phyloP scores from a whole-genome alignment of 2,113 vertebrate genomes.

The Malurus cyaneus region DNA sequence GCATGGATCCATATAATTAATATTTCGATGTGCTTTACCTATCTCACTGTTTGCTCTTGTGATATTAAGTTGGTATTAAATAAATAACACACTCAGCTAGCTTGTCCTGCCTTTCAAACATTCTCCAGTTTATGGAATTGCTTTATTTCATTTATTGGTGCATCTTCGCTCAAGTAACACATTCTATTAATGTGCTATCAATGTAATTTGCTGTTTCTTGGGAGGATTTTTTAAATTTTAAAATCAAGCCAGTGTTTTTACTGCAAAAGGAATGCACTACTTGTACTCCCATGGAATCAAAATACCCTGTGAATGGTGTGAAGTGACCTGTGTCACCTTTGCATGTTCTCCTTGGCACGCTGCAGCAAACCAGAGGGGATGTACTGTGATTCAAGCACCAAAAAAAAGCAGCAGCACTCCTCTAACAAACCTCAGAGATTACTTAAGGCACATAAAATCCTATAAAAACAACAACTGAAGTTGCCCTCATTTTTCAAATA shows the following conservation, averaged over 20 bases:
- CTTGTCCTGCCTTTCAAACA: constrained; percentile 54
- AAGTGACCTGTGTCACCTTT: neutral
- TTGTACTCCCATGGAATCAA: neutral
- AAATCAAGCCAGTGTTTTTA: constrained; percentile 18
- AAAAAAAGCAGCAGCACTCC: neutral
- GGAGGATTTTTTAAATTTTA: neutral
- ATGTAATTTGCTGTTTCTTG: constrained; percentile 43
- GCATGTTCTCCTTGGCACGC: neutral
- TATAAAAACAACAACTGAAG: neutral
- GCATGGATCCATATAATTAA: constrained; percentile 64
- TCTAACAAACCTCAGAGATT: neutral
- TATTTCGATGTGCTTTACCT: constrained; percentile 61
- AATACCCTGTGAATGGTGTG: neutral
- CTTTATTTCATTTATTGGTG: constrained; percentile 41
- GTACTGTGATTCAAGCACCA: neutral
- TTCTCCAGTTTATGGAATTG: constrained; percentile 59
- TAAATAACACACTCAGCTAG: constrained; percentile 45
- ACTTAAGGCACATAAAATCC: neutral
- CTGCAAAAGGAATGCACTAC: neutral
- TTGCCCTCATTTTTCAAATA: neutral
- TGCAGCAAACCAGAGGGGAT: neutral
- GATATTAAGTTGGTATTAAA: constrained; percentile 52
- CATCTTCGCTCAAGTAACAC: neutral
- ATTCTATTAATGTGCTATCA: constrained; percentile 31
- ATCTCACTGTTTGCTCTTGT: constrained; percentile 43